These are phyloP conservation scores for Corella eumyota DNA, from an alignment of 23 tunicate species.

Conservation along the genomic window DNA sequence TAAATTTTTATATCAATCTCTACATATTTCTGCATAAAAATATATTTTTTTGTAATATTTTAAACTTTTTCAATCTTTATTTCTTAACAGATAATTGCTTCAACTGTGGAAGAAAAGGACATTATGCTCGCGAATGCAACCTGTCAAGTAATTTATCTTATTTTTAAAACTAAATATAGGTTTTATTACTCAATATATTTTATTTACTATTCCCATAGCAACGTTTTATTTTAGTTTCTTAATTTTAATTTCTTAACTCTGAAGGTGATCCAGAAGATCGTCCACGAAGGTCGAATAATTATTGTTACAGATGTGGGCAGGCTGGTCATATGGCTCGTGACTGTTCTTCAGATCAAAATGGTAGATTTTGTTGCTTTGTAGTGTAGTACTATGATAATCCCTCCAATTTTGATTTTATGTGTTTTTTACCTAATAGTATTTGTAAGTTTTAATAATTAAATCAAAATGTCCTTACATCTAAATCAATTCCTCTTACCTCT, in stretches of 20 bases:
- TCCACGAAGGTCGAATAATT: conserved; percentile 21
- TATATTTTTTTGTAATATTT: background rate
- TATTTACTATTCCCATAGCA: too few relatives aligned
- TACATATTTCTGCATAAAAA: background rate
- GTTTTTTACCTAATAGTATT: too few relatives aligned
- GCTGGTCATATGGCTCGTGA: conserved; percentile 91
- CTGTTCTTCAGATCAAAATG: conserved; percentile 35
- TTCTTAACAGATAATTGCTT: conserved; percentile 22
- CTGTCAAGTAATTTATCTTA: conserved; percentile 2
- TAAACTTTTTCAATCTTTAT: background rate
- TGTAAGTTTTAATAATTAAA: too few relatives aligned
- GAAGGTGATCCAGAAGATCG: background rate
- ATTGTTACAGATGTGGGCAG: conserved; percentile 84
- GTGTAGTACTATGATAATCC: too few relatives aligned
- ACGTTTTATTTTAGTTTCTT: too few relatives aligned
- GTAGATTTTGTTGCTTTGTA: conserved; percentile 47
- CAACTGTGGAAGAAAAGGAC: conserved; percentile 72
- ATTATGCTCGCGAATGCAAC: conserved; percentile 81
- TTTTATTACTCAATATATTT: background rate
- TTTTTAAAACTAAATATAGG: background rate
- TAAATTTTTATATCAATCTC: background rate
- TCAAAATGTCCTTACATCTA: too few relatives aligned
- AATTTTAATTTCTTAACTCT: too few relatives aligned
- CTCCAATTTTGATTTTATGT: too few relatives aligned
- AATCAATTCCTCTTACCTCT: too few relatives aligned